Base-by-base conservation (phyloP, 1,140 invertebrate species). In the Apis cerana region DNA sequence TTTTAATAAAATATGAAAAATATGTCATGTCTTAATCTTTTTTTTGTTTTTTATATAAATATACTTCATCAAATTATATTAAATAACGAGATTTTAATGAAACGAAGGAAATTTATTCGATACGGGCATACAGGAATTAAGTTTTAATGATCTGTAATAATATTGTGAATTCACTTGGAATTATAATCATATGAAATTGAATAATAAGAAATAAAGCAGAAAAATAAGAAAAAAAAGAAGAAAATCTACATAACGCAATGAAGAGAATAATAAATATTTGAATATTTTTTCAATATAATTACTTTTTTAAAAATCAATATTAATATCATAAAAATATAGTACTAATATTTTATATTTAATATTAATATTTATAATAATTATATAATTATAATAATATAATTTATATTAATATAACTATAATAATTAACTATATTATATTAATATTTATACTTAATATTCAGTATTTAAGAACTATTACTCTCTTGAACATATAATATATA, bases 1-100 rank as follows among this genome's bases (percentile, higher is more conserved):
- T 33, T 72, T 72, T 72, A 58, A 72, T 72, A 72, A 72, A 72
- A 72, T 33, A 15, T 54, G 17, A 17, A 58, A 72, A 27, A 58
- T 27, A 58, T 33, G 21, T 71, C 33, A 50, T 33, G 52, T 33
- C 21, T 56, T 33, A 27, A 2, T 27, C 3, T 33, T 33, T 33
- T 33, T 33, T 71, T 23, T 8, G 56, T 56, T 71, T 56, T 12
- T 10, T 23, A 50, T 27, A 43, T 33, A 33, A 56, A 56, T 17
- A 52, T 56, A 56, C 19, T 72, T 72, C 21, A 56, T 72, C 70
- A 58, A 33, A 72, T 52, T 33, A 7, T 12, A 43, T 43, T 43
- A 43, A 43, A 43, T 43, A 43, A 43, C 23, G 70, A 52, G 27
- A 56, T 72, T 72, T 56, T 72, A 72, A 72, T 72, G 50, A 72